Base-by-base conservation (phyloP, 1,140 invertebrate species). In the Agrilus planipennis region DNA sequence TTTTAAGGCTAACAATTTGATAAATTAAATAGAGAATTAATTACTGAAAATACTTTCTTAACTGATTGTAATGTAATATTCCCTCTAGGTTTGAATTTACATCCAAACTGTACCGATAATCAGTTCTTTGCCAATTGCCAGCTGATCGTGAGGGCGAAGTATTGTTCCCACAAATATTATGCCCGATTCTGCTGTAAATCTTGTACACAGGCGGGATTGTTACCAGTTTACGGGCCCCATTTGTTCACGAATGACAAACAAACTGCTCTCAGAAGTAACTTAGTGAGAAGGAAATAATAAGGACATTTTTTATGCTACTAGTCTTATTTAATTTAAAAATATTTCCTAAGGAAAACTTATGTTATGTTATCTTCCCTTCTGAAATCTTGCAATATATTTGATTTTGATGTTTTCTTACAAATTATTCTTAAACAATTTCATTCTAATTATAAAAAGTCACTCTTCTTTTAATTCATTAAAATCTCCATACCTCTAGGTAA, bases 121-220 rank as follows among this genome's bases (percentile, higher is more conserved):
- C 72, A 75, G n/a, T 86, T 77, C 68, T 89, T 89, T 56, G 86
- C 87, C 25, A 88, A 90, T 54, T 95, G 91, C 61, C 64, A 72
- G 11, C 68, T 93, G 20, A 91, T 95, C 41, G 85, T 93, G 1
- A 65, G 72, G 51, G 85, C 75, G 10, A 73, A 74, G 18, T 89
- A 84, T 58, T 95, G 91, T 59, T 69, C 69, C 6, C 89, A 94
- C 60, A 69, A 76, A 46, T 90, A 89, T 61, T 95, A 94, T 59
- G 82, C 81, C n/a, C 74, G 75, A 58, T 94, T 91, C 75, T 95
- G 91, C 60, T 95, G 91, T 63, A 74, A 79, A 55, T 90, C 87
- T 1, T 94, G 89, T 56, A 84, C 86, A 22, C 65, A 82, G 60
- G 85, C 87, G 2, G 86, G 86, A 25, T 39, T 51, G 29, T 35